A percentile compares a stretch with the other conserved stretches of the same genome.
Evolutionary conservation across 2,113 vertebrate genomes (phyloP).

Genomic region (Naja naja): DNA sequence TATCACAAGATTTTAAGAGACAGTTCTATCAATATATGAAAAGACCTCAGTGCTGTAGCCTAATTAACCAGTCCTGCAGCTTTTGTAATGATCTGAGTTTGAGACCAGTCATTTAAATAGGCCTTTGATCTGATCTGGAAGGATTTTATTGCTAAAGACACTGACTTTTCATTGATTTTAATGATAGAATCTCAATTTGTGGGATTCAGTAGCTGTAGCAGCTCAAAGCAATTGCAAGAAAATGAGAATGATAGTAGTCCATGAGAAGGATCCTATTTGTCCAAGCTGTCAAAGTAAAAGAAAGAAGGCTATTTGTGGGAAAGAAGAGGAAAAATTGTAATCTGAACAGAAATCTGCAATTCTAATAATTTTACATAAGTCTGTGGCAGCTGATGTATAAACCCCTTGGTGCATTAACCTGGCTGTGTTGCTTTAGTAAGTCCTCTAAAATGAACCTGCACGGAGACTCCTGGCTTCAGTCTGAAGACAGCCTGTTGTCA

Average conservation of each 20-base stretch:
- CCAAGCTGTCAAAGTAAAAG: neutral
- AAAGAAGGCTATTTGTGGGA: neutral
- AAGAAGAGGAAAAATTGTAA: neutral
- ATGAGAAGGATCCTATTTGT: neutral
- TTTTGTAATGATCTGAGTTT: neutral
- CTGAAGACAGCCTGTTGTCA: slow-evolving; percentile 11
- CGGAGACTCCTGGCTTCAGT: neutral
- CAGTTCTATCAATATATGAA: neutral
- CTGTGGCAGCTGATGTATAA: neutral
- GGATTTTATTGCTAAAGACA: neutral
- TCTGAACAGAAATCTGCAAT: neutral
- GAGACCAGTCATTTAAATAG: neutral
- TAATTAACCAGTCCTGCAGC: neutral
- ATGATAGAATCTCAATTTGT: neutral
- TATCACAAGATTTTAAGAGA: neutral
- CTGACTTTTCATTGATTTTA: neutral
- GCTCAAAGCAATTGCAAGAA: neutral
- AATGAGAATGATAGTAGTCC: neutral
- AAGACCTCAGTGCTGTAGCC: neutral
- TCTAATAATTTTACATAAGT: neutral
- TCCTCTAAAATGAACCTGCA: neutral
- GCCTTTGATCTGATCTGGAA: neutral
- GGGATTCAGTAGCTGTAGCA: neutral
- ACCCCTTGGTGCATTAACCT: neutral
- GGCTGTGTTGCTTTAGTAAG: neutral